Base-by-base conservation (phyloP, 2,797 vertebrate species). In the Tangara arthus region DNA sequence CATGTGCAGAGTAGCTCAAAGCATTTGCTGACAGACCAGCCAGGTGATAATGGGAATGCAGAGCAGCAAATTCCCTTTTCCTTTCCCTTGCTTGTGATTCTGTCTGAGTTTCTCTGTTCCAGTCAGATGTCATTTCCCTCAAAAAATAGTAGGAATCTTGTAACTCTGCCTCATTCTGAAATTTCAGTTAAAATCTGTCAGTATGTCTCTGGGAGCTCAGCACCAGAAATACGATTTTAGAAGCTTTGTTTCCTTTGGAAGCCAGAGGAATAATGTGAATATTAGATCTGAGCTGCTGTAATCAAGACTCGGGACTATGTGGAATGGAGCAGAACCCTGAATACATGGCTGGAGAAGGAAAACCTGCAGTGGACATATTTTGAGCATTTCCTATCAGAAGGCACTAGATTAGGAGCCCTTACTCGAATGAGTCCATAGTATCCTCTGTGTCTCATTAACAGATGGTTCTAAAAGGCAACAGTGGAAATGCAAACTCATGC, bases 381-480 rank as follows among this genome's bases (percentile, higher is more conserved):
- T n/a, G 35, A 71, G 28, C 39, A 44, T 57, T 91, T 90, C 59
- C 65, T 66, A 60, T 65, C 44, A 53, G 70, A 87, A 90, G 47
- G 55, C 30, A 60, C 66, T 32, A n/a, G 66, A 72, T 78, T 49
- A 87, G 66, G 55, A 93, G 49, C 60, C 35, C 37, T 90, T 82
- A 52, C 82, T 95, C 91, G 44, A 79, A 86, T 72, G 76, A 80
- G 47, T 77, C 42, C 0, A 0, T 61, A 77, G 77, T 68, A 90
- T 95, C 93, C 80, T 89, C 70, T 66, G 5, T 7, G 53, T 86
- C 83, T 94, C 73, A 89, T 94, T 96, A 94, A 94, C 96, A 95
- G 94, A 96, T 96, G 96, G 95, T 92, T 96, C 83, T 72, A 76
- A 86, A 91, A 94, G 66, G 90, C 77, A 82, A 89, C 82, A 5